Evolutionary conservation across 2,888 invertebrate species (phyloP).

Genomic region (Agriotes lineatus): DNA sequence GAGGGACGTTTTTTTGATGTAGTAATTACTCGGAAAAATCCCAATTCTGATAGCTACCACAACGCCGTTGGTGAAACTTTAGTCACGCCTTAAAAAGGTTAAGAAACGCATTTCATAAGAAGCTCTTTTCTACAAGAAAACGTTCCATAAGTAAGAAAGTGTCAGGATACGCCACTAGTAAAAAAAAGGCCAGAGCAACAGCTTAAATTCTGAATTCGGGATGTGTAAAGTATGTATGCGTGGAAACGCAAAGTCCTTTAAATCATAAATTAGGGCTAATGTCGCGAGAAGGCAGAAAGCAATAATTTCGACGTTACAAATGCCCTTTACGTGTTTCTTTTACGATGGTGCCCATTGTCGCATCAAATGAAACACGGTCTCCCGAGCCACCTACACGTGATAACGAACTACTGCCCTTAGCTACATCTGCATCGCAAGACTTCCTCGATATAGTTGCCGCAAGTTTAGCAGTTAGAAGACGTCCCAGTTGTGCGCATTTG

Average conservation of each 20-base stretch:
- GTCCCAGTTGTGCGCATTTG: constrained; percentile 12
- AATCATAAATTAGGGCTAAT: neutral
- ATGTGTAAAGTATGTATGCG: neutral
- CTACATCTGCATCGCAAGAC: constrained; percentile 10
- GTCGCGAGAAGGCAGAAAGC: neutral
- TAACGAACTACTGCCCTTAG: constrained; percentile 2
- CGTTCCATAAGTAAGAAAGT: too few relatives aligned
- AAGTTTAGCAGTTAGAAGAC: constrained; percentile 20
- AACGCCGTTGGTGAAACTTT: too few relatives aligned
- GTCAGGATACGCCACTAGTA: too few relatives aligned
- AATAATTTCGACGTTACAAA: constrained; percentile 4
- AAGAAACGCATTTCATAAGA: too few relatives aligned
- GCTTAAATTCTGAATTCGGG: too few relatives aligned
- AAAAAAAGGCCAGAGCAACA: too few relatives aligned
- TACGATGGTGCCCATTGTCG: constrained; percentile 9
- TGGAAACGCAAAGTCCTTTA: neutral
- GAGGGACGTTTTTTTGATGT: too few relatives aligned
- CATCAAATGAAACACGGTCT: constrained; percentile 2
- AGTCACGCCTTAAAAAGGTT: too few relatives aligned
- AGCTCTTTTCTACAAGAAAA: too few relatives aligned
- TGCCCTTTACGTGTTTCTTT: constrained; percentile 11
- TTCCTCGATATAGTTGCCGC: constrained; percentile 1
- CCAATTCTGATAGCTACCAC: too few relatives aligned
- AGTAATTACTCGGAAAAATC: too few relatives aligned
- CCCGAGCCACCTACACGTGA: neutral